Conservation (phyloP, 2,888 invertebrate genomes). For the Epinotia ramella region DNA sequence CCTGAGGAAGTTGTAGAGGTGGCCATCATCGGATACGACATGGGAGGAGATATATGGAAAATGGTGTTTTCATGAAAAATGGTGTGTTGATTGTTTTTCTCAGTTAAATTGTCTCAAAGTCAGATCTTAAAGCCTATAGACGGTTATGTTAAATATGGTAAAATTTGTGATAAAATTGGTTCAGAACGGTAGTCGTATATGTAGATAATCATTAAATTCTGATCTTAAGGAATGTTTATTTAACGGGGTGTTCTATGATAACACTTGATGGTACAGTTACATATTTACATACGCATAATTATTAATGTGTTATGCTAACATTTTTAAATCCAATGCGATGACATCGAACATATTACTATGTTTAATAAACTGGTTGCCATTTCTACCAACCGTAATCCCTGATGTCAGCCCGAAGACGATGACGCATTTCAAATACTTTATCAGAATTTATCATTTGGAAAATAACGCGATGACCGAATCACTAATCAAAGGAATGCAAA, state of each 20-base stretch:
- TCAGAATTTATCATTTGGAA: slow-evolving; percentile 3
- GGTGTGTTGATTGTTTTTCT: too few relatives aligned
- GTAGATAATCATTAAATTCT: neutral
- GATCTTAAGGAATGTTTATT: neutral
- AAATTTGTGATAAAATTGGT: too few relatives aligned
- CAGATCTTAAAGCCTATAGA: too few relatives aligned
- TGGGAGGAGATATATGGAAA: too few relatives aligned
- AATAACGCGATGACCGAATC: slow-evolving; percentile 10
- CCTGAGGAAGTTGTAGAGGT: too few relatives aligned
- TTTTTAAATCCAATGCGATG: neutral
- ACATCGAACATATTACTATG: neutral
- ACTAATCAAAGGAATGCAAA: neutral
- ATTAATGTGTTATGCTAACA: too few relatives aligned
- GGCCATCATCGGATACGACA: too few relatives aligned
- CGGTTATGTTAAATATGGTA: too few relatives aligned
- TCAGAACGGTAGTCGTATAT: too few relatives aligned
- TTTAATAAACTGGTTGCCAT: neutral
- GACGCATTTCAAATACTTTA: neutral
- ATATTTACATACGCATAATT: neutral
- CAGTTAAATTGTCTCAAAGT: too few relatives aligned
- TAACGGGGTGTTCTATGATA: neutral
- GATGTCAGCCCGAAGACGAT: slow-evolving; percentile 9
- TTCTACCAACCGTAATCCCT: slow-evolving; percentile 11
- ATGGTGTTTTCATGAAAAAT: too few relatives aligned
- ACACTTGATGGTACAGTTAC: neutral